Evolutionary conservation across 2,888 invertebrate genomes (phyloP).

Genomic region (Choristoneura rosaceana): DNA sequence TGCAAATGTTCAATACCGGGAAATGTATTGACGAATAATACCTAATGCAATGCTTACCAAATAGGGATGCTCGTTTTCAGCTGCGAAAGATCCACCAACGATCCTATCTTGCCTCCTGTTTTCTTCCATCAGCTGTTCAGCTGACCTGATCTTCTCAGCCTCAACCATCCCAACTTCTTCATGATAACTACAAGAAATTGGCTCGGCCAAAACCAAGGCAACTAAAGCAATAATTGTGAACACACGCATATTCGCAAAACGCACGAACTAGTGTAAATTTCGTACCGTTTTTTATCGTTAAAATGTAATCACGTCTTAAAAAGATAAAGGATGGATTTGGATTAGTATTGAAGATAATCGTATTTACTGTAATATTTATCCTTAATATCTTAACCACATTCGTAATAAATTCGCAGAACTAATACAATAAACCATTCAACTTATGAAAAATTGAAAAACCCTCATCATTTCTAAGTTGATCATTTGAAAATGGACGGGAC

Average conservation of each 20-base stretch:
- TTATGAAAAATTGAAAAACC: too few species aligned
- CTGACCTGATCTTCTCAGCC: conserved; percentile 60
- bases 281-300: background rate
- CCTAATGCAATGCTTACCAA: conserved; percentile 43
- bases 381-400: background rate
- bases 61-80: conserved; percentile 57
- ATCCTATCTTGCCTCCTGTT: conserved; percentile 48
- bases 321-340: background rate
- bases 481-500: too few species aligned
- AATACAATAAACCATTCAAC: too few species aligned
- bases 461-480: too few species aligned
- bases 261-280: background rate
- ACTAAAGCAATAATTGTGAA: conserved; percentile 45
- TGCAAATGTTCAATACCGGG: too few species aligned
- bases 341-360: background rate
- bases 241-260: conserved; percentile 50
- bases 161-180: conserved; percentile 62
- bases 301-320: background rate
- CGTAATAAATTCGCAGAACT: background rate
- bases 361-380: background rate
- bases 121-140: conserved; percentile 49
- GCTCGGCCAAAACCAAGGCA: conserved; percentile 50
- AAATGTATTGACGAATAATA: too few species aligned
- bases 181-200: conserved; percentile 59
- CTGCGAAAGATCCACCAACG: conserved; percentile 62